Evolutionary conservation across 2,888 invertebrate species (phyloP), one percentile per base, ranked within the genome.

Genomic region (Andricus curvator): DNA sequence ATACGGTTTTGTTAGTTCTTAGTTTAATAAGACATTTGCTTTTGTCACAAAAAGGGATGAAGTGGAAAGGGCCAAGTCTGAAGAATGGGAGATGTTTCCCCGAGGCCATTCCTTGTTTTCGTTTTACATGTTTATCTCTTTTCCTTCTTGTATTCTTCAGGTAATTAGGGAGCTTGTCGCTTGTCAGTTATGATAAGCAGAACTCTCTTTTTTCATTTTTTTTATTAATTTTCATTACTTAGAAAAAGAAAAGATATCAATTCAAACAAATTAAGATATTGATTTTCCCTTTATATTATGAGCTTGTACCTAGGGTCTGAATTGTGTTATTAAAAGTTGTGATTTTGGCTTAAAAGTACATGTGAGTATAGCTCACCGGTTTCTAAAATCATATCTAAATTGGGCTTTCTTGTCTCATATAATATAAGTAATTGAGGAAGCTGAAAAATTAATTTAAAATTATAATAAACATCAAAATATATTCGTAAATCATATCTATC

Each of bases 21-120:
- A 51, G 48, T 29, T 56, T n/a, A 17, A 33, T 70, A 56, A 70
- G 70, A 56, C 33, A 33, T 25, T 70, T 9, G 29, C 51, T 51
- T 33, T 68, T 68, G 68, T 68, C 9, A 68, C 17, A 41, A 48
- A 48, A 67, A n/a, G 9, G n/a, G 6, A 68, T 4, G 51, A 11
- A 29, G 20, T 33, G n/a, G n/a, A 29, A 51, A 33, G 15, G 2
- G 51, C 4, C 3, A 15, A 44, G 4, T 4, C 3, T 4, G 15
- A 8, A 56, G 20, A 51, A 56, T 37, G 2, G 56, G 15, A 51
- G 3, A 56, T 74, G 17, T 74, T 29, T n/a, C 56, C 56, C 56
- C n/a, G 33, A 56, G 74, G 74, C n/a, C n/a, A 6, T 56, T 74
- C 33, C 29, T 13, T 56, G 51, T 11, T 68, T 68, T 68, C 25